Evolutionary conservation across 2,113 vertebrate genomes (phyloP).

Genomic region (Psammodynastes pulverulentus): DNA sequence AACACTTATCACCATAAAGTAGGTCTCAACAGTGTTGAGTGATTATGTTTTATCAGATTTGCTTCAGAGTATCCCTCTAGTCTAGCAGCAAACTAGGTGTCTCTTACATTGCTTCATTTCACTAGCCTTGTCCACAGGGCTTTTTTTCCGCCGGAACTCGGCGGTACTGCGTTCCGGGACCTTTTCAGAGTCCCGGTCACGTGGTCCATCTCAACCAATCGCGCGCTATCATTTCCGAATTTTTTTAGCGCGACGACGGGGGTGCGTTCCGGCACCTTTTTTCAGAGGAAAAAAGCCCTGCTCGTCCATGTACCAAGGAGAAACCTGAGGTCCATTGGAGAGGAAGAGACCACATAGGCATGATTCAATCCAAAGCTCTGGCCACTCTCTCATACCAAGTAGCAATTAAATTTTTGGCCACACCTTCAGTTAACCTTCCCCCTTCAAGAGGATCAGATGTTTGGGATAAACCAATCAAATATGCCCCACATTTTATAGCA

Average conservation of each 20-base stretch:
- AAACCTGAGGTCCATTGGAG: neutral
- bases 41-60: neutral
- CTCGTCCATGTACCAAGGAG: neutral
- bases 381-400: neutral
- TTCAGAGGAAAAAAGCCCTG: no score
- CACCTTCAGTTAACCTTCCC: neutral
- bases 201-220: no score
- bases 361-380: neutral
- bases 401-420: neutral
- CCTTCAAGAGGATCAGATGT: neutral
- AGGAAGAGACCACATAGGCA: neutral
- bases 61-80: neutral
- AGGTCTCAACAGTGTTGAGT: neutral
- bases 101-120: neutral
- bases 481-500: neutral
- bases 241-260: no score
- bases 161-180: no score
- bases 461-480: neutral
- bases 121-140: no score
- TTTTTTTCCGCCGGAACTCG: no score
- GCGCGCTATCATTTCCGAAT: no score
- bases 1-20: neutral
- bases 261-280: no score
- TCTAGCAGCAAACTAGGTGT: neutral
- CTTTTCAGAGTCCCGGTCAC: no score